Evolutionary conservation across 2,113 vertebrate genomes (phyloP), one percentile per base, ranked within the genome.

Genomic region (Trogon surrucura): DNA sequence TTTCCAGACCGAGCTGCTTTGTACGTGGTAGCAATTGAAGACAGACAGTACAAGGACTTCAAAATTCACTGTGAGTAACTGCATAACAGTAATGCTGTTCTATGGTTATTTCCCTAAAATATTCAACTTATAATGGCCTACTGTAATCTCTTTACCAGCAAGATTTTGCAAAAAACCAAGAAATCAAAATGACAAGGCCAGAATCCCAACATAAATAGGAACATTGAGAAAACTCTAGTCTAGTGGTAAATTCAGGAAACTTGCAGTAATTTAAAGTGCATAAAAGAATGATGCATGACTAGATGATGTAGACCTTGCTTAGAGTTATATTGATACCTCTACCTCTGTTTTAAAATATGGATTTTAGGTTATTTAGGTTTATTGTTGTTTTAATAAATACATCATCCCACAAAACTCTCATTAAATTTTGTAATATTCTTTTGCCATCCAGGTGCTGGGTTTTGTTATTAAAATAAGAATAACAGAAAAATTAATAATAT

Each of bases 41-140:
- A 99, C 97, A 98, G 99, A 93, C 99, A 99, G 91, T 99, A 99
- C 97, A 99, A 99, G 98, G 99, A 99, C 98, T 99, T 99, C 98
- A 99, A 99, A 98, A 99, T 99, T 91, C 99, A 99, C 95, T 99
- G 99, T 99, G 93, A 99, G 99, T 98, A 91, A 51, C 58, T 0
- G 2, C 71, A 8, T 51, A 41, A 36, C 10, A 67, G 21, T 44
- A 67, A 67, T 13, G 10, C 20, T 67, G 82, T 78, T 32, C 32
- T 65, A 6, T 50, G 11, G 13, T 47, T 53, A 45, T 77, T 79
- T 87, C 51, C 36, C 32, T 79, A 44, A 82, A 91, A 30, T 71
- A 84, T 34, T 80, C 73, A 16, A 25, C 50, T 66, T 60, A 6
- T 34, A 38, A 25, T 56, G 19, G 30, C 54, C 41, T 64, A 3